phyloP scores from a whole-genome alignment of 2,888 invertebrate genomes.

The Phoronis australis region DNA sequence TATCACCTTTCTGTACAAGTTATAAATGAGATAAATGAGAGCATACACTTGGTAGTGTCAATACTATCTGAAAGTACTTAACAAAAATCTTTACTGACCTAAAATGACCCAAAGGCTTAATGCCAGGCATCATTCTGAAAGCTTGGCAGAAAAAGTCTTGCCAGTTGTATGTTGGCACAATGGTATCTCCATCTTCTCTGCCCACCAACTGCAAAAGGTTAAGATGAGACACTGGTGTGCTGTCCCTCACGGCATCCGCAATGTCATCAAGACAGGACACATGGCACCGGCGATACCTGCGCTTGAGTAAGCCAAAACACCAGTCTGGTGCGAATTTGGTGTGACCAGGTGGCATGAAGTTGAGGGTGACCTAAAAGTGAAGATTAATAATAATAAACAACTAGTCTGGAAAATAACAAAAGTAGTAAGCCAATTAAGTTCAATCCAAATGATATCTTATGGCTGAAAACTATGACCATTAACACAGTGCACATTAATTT shows the following conservation, averaged over 20 bases:
- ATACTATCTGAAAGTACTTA: no score
- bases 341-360: conserved; percentile 12
- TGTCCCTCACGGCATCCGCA: conserved; percentile 5
- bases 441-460: no score
- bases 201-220: conserved; percentile 14
- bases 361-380: neutral
- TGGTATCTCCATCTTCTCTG: conserved; percentile 5
- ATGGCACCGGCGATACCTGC: neutral
- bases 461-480: no score
- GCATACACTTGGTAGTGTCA: no score
- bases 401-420: no score
- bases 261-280: conserved; percentile 10
- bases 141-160: conserved; percentile 3
- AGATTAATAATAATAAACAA: no score
- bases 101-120: conserved; percentile 11
- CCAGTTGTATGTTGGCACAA: conserved; percentile 12
- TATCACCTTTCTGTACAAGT: no score
- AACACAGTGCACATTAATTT: no score
- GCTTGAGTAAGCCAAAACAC: conserved; percentile 16
- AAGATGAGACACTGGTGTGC: conserved; percentile 6
- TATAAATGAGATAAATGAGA: no score
- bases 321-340: conserved; percentile 17
- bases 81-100: no score
- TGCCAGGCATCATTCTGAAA: conserved; percentile 9
- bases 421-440: no score